phyloP scores from a whole-genome alignment of 2,113 vertebrate genomes.

The Chauna torquata region DNA sequence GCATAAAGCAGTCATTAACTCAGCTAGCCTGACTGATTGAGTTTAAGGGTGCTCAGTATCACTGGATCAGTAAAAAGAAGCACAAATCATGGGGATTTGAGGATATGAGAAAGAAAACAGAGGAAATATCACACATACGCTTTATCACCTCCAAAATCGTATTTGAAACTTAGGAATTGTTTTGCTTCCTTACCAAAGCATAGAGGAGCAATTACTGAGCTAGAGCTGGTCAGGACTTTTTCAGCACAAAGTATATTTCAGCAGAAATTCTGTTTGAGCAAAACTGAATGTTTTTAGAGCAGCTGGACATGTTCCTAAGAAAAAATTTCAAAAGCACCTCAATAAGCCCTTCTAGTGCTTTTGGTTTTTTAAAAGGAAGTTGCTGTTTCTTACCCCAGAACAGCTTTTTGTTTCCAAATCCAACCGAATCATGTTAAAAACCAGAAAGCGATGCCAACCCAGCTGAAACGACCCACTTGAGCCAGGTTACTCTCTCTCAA shows the following conservation, averaged over 20 bases:
- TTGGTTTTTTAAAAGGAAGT: neutral
- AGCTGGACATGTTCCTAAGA: neutral
- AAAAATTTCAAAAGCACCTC: neutral
- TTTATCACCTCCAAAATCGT: neutral
- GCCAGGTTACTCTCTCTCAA: rapidly evolving
- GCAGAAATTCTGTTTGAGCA: neutral
- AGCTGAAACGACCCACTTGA: neutral
- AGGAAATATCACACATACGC: rapidly evolving
- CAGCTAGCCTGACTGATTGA: neutral
- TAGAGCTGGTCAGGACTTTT: neutral
- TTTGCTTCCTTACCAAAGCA: neutral
- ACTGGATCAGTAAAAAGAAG: rapidly evolving
- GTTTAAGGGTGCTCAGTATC: neutral
- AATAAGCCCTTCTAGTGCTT: rapidly evolving
- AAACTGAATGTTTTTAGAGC: neutral
- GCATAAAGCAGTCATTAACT: neutral
- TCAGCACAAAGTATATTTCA: rapidly evolving
- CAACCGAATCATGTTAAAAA: neutral
- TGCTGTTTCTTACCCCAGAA: neutral
- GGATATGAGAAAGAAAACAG: neutral
- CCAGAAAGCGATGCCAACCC: neutral
- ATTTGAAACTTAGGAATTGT: neutral
- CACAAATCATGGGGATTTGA: neutral
- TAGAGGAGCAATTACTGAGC: too few species aligned
- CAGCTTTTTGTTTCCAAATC: neutral